These are phyloP conservation scores for Aquatica leii DNA, from an alignment of 2,888 invertebrate genomes.

Conservation along the genomic window DNA sequence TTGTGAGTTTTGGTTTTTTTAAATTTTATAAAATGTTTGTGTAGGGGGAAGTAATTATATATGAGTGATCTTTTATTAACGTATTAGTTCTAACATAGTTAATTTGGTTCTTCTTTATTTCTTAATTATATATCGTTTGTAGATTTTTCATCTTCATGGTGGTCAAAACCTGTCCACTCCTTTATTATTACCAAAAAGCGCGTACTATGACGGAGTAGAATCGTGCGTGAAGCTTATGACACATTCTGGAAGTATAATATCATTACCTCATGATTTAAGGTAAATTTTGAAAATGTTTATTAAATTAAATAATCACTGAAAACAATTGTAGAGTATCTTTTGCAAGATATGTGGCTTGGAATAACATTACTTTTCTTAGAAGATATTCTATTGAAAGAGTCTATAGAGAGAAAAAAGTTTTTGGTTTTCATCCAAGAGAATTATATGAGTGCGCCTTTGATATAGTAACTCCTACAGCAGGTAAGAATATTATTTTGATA, in stretches of 20 bases:
- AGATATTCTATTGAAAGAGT: constrained; percentile 89
- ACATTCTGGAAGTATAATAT: constrained; percentile 82
- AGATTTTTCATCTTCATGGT: constrained; percentile 79
- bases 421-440: constrained; percentile 88
- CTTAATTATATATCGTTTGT: neutral
- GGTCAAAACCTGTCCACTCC: constrained; percentile 83
- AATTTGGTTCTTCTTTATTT: too few species aligned
- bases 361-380: constrained; percentile 78
- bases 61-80: too few species aligned
- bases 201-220: constrained; percentile 67
- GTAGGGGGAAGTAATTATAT: too few species aligned
- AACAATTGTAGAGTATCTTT: constrained; percentile 74
- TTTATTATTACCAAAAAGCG: constrained; percentile 78
- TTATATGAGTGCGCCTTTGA: constrained; percentile 93
- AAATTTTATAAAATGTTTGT: too few species aligned
- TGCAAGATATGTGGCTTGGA: constrained; percentile 83
- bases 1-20: too few species aligned
- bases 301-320: too few species aligned
- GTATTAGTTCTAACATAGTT: too few species aligned
- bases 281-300: constrained; percentile 56
- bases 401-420: constrained; percentile 80
- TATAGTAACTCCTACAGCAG: constrained; percentile 80
- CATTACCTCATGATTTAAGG: constrained; percentile 85
- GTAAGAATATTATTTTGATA: too few species aligned
- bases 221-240: constrained; percentile 85